Evolutionary conservation across 2,888 invertebrate genomes (phyloP).

Genomic region (Dryobotodes eremita): DNA sequence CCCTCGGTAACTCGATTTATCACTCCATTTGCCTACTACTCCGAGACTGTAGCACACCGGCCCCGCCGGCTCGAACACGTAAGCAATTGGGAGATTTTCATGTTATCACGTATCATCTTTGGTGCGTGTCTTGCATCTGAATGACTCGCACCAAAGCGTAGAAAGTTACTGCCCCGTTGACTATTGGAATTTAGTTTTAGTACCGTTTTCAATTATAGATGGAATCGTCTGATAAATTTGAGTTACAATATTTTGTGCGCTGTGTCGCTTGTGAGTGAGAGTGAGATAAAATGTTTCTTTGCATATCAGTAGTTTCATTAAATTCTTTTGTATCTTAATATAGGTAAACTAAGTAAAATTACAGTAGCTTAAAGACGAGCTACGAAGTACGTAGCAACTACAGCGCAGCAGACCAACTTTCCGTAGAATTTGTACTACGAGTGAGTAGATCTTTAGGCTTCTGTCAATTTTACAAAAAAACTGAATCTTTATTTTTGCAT

Average conservation of each 20-base stretch:
- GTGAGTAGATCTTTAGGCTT: not conserved
- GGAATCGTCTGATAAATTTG: conserved; percentile 66
- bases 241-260: conserved; percentile 65
- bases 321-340: not conserved
- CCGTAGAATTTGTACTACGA: conserved; percentile 14
- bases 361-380: not conserved
- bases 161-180: conserved; percentile 79
- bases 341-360: not conserved
- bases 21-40: conserved; percentile 51
- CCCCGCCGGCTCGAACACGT: conserved; percentile 85
- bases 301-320: not conserved
- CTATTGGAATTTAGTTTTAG: conserved; percentile 76
- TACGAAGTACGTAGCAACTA: conserved; percentile 28
- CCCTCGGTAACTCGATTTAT: not conserved
- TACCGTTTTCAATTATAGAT: conserved; percentile 69
- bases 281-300: conserved; percentile 15
- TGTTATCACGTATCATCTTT: conserved; percentile 91
- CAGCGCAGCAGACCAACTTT: conserved; percentile 35
- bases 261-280: conserved; percentile 8
- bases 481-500: not conserved
- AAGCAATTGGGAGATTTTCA: conserved; percentile 91
- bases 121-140: conserved; percentile 86
- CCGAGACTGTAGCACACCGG: conserved; percentile 69
- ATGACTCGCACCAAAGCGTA: conserved; percentile 73
- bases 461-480: not conserved